Percentiles rank a stretch among this genome's conserved stretches.
Evolutionary conservation across 2,888 invertebrate species (phyloP).

Genomic region (Eupithecia dodoneata): DNA sequence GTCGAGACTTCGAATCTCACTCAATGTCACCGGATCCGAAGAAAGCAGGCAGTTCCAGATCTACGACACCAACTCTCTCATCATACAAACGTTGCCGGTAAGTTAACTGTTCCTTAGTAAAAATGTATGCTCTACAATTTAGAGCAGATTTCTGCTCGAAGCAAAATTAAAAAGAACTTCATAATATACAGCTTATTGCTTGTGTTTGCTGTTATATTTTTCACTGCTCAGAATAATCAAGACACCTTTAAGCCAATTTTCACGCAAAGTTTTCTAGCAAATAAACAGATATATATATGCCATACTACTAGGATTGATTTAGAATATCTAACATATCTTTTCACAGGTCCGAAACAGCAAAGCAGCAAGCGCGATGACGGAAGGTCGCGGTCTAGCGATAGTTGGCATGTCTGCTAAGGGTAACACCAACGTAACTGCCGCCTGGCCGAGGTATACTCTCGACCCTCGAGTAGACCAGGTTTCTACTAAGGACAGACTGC

Average conservation of each 20-base stretch:
- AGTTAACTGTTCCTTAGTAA: constrained; percentile 42
- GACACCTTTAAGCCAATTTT: too few relatives aligned
- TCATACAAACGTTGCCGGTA: constrained; percentile 92
- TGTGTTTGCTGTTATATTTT: too few relatives aligned
- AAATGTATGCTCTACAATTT: background rate
- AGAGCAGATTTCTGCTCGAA: background rate
- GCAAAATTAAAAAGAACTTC: too few relatives aligned
- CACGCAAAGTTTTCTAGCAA: background rate
- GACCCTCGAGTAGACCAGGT: constrained; percentile 94
- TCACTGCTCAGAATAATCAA: too few relatives aligned
- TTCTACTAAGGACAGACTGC: constrained; percentile 89
- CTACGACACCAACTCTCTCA: constrained; percentile 90
- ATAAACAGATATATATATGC: background rate
- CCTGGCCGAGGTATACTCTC: constrained; percentile 93
- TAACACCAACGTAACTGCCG: constrained; percentile 93
- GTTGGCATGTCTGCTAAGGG: constrained; percentile 92
- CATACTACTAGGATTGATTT: background rate
- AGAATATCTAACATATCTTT: background rate
- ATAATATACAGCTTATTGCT: too few relatives aligned
- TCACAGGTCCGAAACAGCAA: constrained; percentile 78
- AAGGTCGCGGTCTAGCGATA: constrained; percentile 91
- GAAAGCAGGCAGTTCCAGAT: constrained; percentile 86
- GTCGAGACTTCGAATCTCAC: constrained; percentile 70
- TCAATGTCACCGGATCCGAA: constrained; percentile 72
- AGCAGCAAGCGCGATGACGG: constrained; percentile 88